Conservation (phyloP, 2,797 vertebrate genomes). For the Babyrousa celebensis region DNA sequence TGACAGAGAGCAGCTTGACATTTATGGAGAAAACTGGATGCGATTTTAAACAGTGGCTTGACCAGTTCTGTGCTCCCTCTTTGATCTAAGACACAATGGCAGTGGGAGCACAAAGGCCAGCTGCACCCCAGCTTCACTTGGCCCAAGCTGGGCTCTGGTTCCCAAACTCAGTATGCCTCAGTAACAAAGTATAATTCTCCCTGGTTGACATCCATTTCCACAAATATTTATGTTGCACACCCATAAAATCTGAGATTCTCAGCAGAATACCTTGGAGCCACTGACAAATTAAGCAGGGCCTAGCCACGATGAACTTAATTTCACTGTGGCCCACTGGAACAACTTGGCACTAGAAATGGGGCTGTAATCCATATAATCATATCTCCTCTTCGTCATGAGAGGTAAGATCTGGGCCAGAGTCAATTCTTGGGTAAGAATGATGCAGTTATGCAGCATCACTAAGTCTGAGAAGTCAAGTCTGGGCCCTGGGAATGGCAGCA, state of each 20-base stretch:
- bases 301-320: constrained; percentile 61
- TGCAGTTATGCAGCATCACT: not conserved
- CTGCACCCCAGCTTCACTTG: not conserved
- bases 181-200: constrained; percentile 66
- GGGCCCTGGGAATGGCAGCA: not conserved
- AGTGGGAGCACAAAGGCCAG: not conserved
- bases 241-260: constrained; percentile 63
- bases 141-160: not conserved
- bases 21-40: not conserved
- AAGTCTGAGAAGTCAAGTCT: not conserved
- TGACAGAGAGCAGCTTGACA: not conserved
- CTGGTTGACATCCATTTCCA: constrained; percentile 58
- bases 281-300: constrained; percentile 43
- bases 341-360: not conserved
- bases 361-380: not conserved
- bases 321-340: not conserved
- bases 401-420: not conserved
- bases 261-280: constrained; percentile 23
- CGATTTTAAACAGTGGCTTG: not conserved
- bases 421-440: not conserved
- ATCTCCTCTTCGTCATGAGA: constrained; percentile 48
- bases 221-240: constrained; percentile 59
- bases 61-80: not conserved
- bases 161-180: not conserved
- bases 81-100: not conserved